Conservation (phyloP, 2,888 invertebrate species). For the Hyalella azteca region DNA sequence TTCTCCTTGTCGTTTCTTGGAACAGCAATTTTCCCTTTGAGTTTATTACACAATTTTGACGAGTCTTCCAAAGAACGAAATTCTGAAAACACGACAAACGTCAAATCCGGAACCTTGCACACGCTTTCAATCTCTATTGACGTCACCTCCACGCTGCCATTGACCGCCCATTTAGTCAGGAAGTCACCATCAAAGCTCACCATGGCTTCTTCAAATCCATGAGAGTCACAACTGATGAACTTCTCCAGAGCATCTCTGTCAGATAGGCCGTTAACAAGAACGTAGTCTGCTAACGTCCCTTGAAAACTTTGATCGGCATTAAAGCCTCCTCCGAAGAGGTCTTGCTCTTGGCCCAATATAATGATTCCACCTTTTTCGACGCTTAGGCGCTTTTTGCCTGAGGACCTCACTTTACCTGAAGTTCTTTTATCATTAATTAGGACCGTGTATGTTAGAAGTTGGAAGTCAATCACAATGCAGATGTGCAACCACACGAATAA, state of each 20-base stretch:
- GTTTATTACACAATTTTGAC: constrained; percentile 45
- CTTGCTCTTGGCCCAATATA: constrained; percentile 53
- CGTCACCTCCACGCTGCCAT: constrained; percentile 22
- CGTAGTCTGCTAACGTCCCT: constrained; percentile 41
- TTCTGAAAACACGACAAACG: constrained; percentile 48
- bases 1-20: constrained; percentile 49
- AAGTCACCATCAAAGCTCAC: constrained; percentile 32
- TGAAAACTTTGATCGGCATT: constrained; percentile 46
- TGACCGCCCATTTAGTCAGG: constrained; percentile 39
- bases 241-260: constrained; percentile 18
- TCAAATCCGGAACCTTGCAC: constrained; percentile 9
- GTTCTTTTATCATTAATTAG: constrained; percentile 7
- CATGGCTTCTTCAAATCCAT: constrained; percentile 1
- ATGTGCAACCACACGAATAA: constrained; percentile 47
- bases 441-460: constrained; percentile 13
- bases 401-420: constrained; percentile 37
- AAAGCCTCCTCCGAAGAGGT: constrained; percentile 45
- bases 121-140: constrained; percentile 4
- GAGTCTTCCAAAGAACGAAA: constrained; percentile 41
- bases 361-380: constrained; percentile 47
- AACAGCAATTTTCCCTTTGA: constrained; percentile 45
- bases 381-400: background rate
- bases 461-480: constrained; percentile 47
- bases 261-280: constrained; percentile 34
- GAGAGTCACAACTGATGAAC: constrained; percentile 38